Conservation (phyloP, 2,113 vertebrate genomes). For the Gobiocypris rarus region DNA sequence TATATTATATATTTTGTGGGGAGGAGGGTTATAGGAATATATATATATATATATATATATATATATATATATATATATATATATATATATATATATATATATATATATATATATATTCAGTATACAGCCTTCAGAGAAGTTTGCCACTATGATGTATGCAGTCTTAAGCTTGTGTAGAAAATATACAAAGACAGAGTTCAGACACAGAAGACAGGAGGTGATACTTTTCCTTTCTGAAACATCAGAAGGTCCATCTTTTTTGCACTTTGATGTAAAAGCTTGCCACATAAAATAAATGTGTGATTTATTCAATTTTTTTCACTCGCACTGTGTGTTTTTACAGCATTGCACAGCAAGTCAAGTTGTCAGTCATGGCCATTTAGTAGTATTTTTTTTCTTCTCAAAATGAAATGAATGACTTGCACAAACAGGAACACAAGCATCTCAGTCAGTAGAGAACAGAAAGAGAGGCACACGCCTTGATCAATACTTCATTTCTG, state of each 20-base stretch:
- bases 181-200: conserved; percentile 30
- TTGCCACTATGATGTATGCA: background rate
- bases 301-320: conserved; percentile 29
- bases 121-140: background rate
- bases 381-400: background rate
- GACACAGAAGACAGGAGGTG: conserved; percentile 29
- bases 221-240: conserved; percentile 47
- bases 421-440: background rate
- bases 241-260: conserved; percentile 28
- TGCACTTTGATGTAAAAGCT: conserved; percentile 5
- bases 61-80: too few relatives aligned
- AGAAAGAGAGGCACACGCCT: conserved; percentile 13
- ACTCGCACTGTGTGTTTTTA: background rate
- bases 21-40: too few relatives aligned
- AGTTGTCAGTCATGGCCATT: conserved; percentile 28
- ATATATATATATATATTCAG: background rate
- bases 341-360: background rate
- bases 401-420: conserved; percentile 18
- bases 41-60: too few relatives aligned
- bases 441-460: background rate
- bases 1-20: too few relatives aligned
- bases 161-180: conserved; percentile 2
- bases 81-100: too few relatives aligned
- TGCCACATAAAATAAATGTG: conserved; percentile 17
- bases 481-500: conserved; percentile 52